Evolutionary conservation across 2,888 invertebrate species (phyloP), one percentile per base, ranked within the genome.

Genomic region (Ophonus ardosiacus): DNA sequence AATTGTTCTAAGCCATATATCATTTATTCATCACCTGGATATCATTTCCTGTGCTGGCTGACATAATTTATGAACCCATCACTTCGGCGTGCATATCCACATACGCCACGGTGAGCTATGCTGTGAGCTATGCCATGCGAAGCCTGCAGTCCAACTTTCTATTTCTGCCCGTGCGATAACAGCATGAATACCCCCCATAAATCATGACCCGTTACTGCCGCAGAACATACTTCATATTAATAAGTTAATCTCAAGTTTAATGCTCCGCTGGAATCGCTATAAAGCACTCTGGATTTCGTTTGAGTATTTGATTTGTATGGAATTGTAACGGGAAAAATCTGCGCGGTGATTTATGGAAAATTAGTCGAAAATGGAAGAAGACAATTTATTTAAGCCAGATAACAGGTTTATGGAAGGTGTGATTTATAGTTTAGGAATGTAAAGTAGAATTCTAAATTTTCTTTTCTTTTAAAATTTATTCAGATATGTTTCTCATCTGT

Each of bases 21-120:
- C 82, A 82, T 82, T 82, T 82, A 82, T 82, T 82, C 82, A 82
- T 57, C 82, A 82, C 82, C 71, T 82, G 82, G 82, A 82, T 82
- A 82, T 82, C 59, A 82, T 82, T 82, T 82, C 82, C 82, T 51
- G 71, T 51, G 15, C 51, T 21, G 65, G 63, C 81, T 81, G 81
- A 81, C 81, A 81, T 81, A 63, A 81, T 68, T 82, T 82, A 82
- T 82, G 71, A 82, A 74, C 71, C 57, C 82, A 76, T 76, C 76
- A 76, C 76, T 51, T 76, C 56, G 76, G 76, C 18, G 56, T 38
- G 40, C 68, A 68, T 68, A 68, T 31, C 40, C 68, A 68, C 68
- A 31, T 68, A 68, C 31, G 38, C 15, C 68, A 68, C 40, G 68
- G 31, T 31, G 5, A 31, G 31, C 31, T 31, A 31, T 31, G 24